A percentile compares a stretch with the other conserved stretches of the same genome.
Conservation (phyloP, 2,113 vertebrate genomes). For the Aptenodytes forsteri region DNA sequence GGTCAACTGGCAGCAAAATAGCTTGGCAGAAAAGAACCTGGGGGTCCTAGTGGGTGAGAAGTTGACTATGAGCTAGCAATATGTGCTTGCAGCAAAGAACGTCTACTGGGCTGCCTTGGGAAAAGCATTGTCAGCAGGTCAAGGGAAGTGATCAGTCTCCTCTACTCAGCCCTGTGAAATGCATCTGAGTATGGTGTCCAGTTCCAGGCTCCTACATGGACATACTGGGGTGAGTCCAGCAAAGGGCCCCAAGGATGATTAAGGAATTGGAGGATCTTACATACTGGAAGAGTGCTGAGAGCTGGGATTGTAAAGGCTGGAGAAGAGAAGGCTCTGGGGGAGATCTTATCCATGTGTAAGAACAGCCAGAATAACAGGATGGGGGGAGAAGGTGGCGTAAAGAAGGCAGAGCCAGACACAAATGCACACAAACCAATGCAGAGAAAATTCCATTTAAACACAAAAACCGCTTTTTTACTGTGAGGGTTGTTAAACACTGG, state of each 20-base stretch:
- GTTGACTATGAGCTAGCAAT: neutral
- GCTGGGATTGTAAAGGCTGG: neutral
- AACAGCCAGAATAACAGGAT: neutral
- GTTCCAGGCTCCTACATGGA: neutral
- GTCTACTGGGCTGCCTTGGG: neutral
- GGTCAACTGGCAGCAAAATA: neutral
- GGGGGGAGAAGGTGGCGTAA: neutral
- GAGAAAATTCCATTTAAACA: neutral
- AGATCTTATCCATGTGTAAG: neutral
- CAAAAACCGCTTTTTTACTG: neutral
- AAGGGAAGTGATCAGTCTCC: neutral
- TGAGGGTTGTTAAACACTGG: neutral
- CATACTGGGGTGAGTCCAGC: neutral
- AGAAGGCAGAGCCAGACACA: neutral
- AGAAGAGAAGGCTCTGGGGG: neutral
- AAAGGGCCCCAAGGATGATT: neutral
- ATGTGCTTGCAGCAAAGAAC: neutral
- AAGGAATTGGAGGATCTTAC: neutral
- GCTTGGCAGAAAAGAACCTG: neutral
- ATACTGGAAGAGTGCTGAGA: neutral
- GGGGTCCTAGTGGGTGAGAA: neutral
- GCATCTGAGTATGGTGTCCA: neutral
- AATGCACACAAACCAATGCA: neutral
- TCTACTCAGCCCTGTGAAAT: neutral
- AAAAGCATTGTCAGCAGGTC: neutral